These are phyloP conservation scores for Norana najaformis DNA, from an alignment of 2,888 invertebrate species.

Conservation along the genomic window DNA sequence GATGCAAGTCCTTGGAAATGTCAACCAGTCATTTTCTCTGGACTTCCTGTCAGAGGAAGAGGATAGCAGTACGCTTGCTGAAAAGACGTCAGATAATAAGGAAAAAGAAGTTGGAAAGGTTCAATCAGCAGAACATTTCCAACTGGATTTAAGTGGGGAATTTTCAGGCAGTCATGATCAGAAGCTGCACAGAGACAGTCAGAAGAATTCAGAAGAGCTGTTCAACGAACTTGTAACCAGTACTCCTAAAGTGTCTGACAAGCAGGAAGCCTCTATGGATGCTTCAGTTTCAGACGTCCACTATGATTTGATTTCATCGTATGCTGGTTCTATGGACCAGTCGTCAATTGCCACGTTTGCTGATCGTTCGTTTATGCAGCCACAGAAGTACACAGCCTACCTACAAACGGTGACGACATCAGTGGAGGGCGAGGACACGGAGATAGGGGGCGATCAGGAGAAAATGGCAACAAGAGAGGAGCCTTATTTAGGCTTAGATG, in stretches of 20 bases:
- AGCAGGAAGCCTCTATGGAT: conserved; percentile 26
- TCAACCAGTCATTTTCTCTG: conserved; percentile 16
- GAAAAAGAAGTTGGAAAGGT: not conserved
- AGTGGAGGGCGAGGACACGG: conserved; percentile 41
- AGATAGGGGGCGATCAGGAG: not conserved
- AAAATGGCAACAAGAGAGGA: not conserved
- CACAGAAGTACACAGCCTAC: conserved; percentile 44
- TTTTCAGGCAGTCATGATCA: not conserved
- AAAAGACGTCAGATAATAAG: not conserved
- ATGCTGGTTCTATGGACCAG: conserved; percentile 26
- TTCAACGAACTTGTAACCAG: conserved; percentile 30
- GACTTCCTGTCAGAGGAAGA: conserved; percentile 22
- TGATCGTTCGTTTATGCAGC: conserved; percentile 40
- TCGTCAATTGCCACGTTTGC: conserved; percentile 22
- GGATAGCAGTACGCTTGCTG: not conserved
- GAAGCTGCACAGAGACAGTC: conserved; percentile 3
- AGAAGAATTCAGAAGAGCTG: not conserved
- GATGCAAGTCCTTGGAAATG: not conserved
- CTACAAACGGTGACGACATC: conserved; percentile 45
- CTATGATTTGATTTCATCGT: not conserved
- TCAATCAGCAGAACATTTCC: not conserved
- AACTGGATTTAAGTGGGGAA: not conserved
- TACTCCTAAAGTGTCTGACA: conserved; percentile 30
- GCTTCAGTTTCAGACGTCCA: conserved; percentile 10
- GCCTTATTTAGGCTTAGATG: not conserved